Evolutionary conservation across 2,113 vertebrate species (phyloP).

Genomic region (Regulus satrapa): DNA sequence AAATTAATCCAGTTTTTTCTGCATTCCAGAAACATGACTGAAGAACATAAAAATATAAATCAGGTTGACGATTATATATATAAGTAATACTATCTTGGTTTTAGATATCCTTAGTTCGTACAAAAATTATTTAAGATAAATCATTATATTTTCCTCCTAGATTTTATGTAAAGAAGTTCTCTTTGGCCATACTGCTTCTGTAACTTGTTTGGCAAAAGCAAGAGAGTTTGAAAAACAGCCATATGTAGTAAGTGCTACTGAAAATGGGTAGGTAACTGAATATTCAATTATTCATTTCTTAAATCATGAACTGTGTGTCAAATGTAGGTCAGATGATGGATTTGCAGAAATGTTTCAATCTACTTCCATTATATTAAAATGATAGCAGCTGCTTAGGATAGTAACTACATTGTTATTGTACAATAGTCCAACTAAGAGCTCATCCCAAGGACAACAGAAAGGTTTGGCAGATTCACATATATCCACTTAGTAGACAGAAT

Average conservation of each 20-base stretch:
- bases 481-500: not conserved
- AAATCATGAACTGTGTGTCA: not conserved
- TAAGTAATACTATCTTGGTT: not conserved
- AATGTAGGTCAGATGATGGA: not conserved
- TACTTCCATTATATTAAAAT: not conserved
- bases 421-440: not conserved
- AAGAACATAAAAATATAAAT: not conserved
- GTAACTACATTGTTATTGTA: not conserved
- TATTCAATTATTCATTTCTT: not conserved
- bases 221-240: conserved; percentile 81
- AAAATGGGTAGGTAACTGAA: conserved; percentile 76
- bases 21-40: not conserved
- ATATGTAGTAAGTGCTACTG: conserved; percentile 76
- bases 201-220: conserved; percentile 79
- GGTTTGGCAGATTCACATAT: not conserved
- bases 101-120: not conserved
- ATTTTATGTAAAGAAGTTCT: conserved; percentile 77
- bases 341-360: not conserved
- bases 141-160: conserved; percentile 53
- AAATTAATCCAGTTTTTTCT: not conserved
- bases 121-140: not conserved
- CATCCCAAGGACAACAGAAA: not conserved
- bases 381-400: not conserved
- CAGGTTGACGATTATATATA: not conserved
- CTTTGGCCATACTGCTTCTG: conserved; percentile 75